These are phyloP conservation scores for Ornithorhynchus anatinus DNA, from an alignment of 2,113 vertebrate species.

Conservation along the genomic window DNA sequence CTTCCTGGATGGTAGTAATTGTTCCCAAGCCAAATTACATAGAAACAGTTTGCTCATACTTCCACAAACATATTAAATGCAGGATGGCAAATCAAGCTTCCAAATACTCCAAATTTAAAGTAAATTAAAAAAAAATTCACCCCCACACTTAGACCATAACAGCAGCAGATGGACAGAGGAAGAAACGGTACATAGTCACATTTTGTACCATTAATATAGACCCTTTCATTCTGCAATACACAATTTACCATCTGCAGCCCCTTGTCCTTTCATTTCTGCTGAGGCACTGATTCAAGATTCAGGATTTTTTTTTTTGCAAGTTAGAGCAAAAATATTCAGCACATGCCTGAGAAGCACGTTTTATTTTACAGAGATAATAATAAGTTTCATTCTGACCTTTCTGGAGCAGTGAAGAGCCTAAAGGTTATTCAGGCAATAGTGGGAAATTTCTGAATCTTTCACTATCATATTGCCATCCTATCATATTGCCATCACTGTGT, in stretches of 20 bases:
- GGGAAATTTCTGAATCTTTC: no score
- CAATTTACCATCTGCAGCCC: constrained; percentile 68
- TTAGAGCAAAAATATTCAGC: constrained; percentile 34
- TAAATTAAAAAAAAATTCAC: constrained; percentile 47
- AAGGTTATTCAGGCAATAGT: no score
- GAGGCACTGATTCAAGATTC: constrained; percentile 65
- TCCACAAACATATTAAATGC: constrained; percentile 43
- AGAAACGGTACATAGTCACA: constrained; percentile 63
- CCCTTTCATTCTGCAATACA: constrained; percentile 61
- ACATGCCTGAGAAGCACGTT: constrained; percentile 11
- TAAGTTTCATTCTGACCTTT: neutral
- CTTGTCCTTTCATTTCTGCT: constrained; percentile 58
- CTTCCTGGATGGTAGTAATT: no score
- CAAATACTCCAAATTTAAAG: constrained; percentile 62
- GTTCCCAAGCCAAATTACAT: no score
- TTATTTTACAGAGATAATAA: constrained; percentile 39
- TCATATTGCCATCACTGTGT: no score
- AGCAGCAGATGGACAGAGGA: constrained; percentile 70
- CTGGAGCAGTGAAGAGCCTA: constrained; percentile 2
- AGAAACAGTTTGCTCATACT: no score
- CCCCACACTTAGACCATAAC: constrained; percentile 54
- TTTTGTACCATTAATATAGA: constrained; percentile 61
- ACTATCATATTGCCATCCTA: no score
- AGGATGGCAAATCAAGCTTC: constrained; percentile 55
- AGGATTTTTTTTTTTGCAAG: constrained; percentile 41